phyloP scores from a whole-genome alignment of 2,888 invertebrate species.

The Lasius fuliginosus region DNA sequence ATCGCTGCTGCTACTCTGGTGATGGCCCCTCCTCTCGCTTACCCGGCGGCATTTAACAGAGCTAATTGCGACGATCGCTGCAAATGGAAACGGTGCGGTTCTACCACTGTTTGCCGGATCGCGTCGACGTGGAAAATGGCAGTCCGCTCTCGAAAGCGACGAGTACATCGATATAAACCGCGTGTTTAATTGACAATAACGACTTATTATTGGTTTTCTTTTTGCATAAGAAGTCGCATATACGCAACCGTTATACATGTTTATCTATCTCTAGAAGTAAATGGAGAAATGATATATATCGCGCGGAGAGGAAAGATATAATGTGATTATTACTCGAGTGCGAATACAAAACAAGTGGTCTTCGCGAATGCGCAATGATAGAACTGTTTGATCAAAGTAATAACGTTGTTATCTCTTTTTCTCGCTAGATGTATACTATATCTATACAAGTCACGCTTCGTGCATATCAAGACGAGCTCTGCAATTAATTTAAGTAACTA shows the following conservation, averaged over 20 bases:
- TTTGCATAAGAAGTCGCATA: constrained; percentile 64
- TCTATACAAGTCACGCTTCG: constrained; percentile 5
- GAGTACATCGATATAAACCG: constrained; percentile 18
- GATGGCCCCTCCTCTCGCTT: not conserved
- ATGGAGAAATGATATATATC: constrained; percentile 41
- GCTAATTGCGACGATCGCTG: constrained; percentile 66
- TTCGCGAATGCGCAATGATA: constrained; percentile 28
- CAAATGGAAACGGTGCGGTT: constrained; percentile 61
- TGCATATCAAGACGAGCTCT: not conserved
- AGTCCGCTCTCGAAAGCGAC: not conserved
- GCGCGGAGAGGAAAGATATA: constrained; percentile 13
- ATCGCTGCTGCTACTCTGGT: constrained; percentile 20
- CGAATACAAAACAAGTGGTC: constrained; percentile 45
- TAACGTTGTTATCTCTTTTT: constrained; percentile 13
- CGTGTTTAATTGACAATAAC: constrained; percentile 46
- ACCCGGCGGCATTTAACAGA: constrained; percentile 57
- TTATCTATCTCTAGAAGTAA: constrained; percentile 21
- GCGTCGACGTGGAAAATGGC: constrained; percentile 2
- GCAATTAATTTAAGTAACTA: constrained; percentile 43
- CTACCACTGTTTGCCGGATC: constrained; percentile 66
- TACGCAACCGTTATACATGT: constrained; percentile 42
- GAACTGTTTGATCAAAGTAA: constrained; percentile 52
- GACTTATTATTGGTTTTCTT: constrained; percentile 64
- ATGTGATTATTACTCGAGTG: constrained; percentile 21
- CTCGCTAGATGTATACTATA: not conserved